A percentile compares a stretch with the other conserved stretches of the same genome.
phyloP scores from a whole-genome alignment of 2,797 vertebrate species.

The Basileuterus tristriatus region DNA sequence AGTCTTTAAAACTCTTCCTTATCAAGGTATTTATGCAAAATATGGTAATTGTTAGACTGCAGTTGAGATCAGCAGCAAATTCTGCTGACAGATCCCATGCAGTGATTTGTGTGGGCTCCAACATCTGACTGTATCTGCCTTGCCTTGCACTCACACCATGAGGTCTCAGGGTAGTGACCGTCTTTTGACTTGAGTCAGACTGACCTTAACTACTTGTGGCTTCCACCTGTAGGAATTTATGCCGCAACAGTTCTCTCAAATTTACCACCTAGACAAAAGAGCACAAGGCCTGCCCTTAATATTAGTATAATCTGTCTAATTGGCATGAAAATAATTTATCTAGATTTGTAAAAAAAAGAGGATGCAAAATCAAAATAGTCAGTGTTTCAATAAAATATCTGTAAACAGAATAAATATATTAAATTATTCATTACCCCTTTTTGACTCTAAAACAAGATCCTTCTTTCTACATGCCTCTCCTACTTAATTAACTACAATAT shows the following conservation, averaged over 20 bases:
- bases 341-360: not conserved
- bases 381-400: not conserved
- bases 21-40: not conserved
- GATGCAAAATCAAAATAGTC: not conserved
- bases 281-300: not conserved
- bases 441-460: not conserved
- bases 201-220: not conserved
- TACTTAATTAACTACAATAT: constrained; percentile 19
- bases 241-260: not conserved
- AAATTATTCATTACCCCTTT: not conserved
- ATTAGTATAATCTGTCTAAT: not conserved
- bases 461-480: not conserved
- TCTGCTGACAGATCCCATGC: not conserved
- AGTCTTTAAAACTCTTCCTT: not conserved
- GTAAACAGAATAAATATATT: not conserved
- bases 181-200: not conserved
- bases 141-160: not conserved
- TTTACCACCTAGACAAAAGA: not conserved
- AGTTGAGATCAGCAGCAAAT: not conserved
- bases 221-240: not conserved
- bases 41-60: not conserved
- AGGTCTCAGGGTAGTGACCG: not conserved
- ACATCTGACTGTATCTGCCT: not conserved
- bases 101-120: not conserved
- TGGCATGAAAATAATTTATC: not conserved